These are phyloP conservation scores for Orbicella faveolata DNA, from an alignment of 64 coral and sea anemone genomes.

Conservation along the genomic window DNA sequence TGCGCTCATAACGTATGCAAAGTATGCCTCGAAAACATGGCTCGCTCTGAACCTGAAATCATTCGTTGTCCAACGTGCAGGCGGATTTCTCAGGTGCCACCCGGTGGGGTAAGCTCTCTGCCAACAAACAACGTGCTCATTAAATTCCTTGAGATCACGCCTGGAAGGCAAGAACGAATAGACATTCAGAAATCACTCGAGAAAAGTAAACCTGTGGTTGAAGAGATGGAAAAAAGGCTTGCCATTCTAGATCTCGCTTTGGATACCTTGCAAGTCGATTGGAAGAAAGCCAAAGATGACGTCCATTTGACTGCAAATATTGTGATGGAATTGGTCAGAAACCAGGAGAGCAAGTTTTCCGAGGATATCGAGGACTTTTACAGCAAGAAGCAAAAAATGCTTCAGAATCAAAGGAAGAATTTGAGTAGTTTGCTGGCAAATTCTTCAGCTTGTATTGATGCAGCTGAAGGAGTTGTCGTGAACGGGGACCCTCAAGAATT, in stretches of 20 bases:
- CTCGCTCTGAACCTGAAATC: slow-evolving; percentile 9
- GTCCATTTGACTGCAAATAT: slow-evolving; percentile 61
- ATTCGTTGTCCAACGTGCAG: slow-evolving; percentile 80
- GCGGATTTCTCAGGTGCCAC: slow-evolving; percentile 41
- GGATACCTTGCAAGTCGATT: slow-evolving; percentile 24
- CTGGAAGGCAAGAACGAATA: slow-evolving; percentile 71
- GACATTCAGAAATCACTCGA: slow-evolving; percentile 81
- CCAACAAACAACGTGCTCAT: slow-evolving; percentile 78
- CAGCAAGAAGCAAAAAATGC: slow-evolving; percentile 54
- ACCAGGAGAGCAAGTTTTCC: slow-evolving; percentile 66
- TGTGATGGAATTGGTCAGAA: slow-evolving; percentile 64
- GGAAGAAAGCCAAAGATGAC: slow-evolving; percentile 40
- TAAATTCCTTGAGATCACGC: slow-evolving; percentile 73
- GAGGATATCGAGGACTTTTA: slow-evolving; percentile 72
- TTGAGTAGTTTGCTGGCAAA: slow-evolving; percentile 48
- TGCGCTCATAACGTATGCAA: slow-evolving; percentile 77
- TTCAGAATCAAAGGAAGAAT: slow-evolving; percentile 65
- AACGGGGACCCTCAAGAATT: slow-evolving; percentile 57
- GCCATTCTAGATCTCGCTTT: slow-evolving; percentile 41
- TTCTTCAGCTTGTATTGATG: slow-evolving; percentile 60
- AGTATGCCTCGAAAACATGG: slow-evolving; percentile 79
- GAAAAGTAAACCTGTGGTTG: slow-evolving; percentile 69
- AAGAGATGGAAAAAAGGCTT: slow-evolving; percentile 57
- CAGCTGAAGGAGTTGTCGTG: slow-evolving; percentile 65
- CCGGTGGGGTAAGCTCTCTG: slow-evolving; percentile 57